A percentile compares a stretch with the other conserved stretches of the same genome.
Conservation (phyloP, 1,140 invertebrate species). For the Bombus ignitus region DNA sequence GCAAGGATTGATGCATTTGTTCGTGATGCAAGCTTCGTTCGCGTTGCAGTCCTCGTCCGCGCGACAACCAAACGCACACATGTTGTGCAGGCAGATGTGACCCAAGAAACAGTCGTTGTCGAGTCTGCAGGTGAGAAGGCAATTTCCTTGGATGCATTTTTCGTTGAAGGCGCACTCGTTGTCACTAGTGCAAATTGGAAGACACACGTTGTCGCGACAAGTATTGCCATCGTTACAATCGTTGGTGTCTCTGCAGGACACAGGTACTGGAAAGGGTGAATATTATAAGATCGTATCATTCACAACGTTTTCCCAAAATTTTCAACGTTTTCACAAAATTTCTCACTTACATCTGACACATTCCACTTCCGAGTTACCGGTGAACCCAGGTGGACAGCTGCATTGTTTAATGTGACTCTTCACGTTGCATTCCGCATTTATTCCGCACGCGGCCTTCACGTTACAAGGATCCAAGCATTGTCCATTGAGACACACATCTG, state of each 20-base stretch:
- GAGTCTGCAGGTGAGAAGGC: slow-evolving; percentile 92
- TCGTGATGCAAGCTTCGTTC: slow-evolving; percentile 90
- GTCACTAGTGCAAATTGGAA: slow-evolving; percentile 89
- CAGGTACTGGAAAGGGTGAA: slow-evolving; percentile 84
- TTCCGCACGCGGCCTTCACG: slow-evolving; percentile 90
- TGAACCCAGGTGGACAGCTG: slow-evolving; percentile 92
- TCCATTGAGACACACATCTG: slow-evolving; percentile 91
- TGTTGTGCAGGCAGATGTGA: slow-evolving; percentile 93
- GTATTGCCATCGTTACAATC: slow-evolving; percentile 88
- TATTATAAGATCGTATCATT: too few relatives aligned
- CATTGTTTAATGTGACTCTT: slow-evolving; percentile 91
- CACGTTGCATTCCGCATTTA: slow-evolving; percentile 93
- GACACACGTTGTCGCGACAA: slow-evolving; percentile 91
- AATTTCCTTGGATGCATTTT: slow-evolving; percentile 91
- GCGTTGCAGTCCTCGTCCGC: slow-evolving; percentile 93
- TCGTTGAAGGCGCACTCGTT: slow-evolving; percentile 95
- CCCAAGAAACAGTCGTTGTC: slow-evolving; percentile 96
- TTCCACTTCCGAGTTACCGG: slow-evolving; percentile 92
- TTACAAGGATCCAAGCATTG: slow-evolving; percentile 94
- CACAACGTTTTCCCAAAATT: too few relatives aligned
- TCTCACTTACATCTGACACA: slow-evolving; percentile 90
- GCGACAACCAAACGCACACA: slow-evolving; percentile 93
- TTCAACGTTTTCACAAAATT: neutral
- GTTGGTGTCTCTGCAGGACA: slow-evolving; percentile 87
- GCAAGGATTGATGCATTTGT: slow-evolving; percentile 92